Evolutionary conservation across 35 echinoderm and acorn worm species (phyloP), one percentile per base, ranked within the genome.

Genomic region (Lytechinus variegatus): DNA sequence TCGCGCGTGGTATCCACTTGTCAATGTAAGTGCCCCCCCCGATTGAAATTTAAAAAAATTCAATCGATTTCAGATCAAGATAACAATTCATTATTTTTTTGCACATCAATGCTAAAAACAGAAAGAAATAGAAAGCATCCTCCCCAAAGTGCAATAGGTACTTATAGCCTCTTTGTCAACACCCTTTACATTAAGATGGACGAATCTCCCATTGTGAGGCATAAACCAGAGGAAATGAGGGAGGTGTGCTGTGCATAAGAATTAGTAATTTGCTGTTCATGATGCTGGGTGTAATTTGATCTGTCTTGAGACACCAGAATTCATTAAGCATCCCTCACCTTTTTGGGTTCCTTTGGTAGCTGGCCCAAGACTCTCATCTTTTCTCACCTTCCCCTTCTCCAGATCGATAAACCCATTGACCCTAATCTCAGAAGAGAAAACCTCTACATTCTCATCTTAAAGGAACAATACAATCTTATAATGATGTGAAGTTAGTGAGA

Each of bases 291-390:
- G 66, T 79, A 79, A 79, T 24, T 79, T 24, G 66, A 79, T 79
- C 66, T 79, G 66, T 5, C 66, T 79, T 79, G 66, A 79, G 66
- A 79, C 66, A 79, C 66, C 66, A 79, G 66, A 79, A 79, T 79
- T 79, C 66, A 79, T 79, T 79, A 79, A 79, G 66, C 66, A 79
- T 79, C 19, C 66, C 21, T 27, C 66, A 71, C 24, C 66, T 79
- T 44, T 44, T 44, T 2, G 21, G 66, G 66, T 79, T 79, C 66
- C n/a, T 6, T 79, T 79, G 66, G 66, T 79, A n/a, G n/a, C n/a
- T n/a, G 66, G 66, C 66, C 6, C 6, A 24, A 79, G 66, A 79
- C 66, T n/a, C 66, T 79, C 66, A 79, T 79, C 66, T 79, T 79
- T 79, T 79, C 66, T 19, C 66, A 79, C 66, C 21, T 24, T 4